Base-by-base conservation (phyloP, 2,113 vertebrate species). In the Alces alces region DNA sequence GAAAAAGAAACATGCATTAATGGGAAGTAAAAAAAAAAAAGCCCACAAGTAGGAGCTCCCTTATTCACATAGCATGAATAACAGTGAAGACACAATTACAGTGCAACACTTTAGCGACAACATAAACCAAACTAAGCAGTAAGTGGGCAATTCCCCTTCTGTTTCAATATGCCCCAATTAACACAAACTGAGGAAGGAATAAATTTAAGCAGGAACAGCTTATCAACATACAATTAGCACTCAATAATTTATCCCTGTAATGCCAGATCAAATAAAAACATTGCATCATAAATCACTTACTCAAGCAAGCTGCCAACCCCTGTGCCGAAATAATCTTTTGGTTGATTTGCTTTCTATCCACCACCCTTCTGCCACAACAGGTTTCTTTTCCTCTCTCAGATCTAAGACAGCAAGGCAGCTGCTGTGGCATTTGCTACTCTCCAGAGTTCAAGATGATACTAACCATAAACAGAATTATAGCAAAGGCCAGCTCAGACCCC, bases 261-360 rank as follows among this genome's bases (percentile, higher is more conserved):
- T 93, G 94, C 95, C 93, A 80, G 79, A 97, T 96, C 93, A 95
- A 97, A 60, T 95, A 97, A 98, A 98, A 98, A 94, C 96, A 97
- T 83, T 96, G 91, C 98, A 93, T 95, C 95, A 97, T 98, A 98
- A 98, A 98, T 97, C 97, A 97, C 92, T 97, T 97, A 96, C 93
- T 96, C 70, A 45, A 96, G 96, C 91, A 94, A 96, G 79, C 96
- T 83, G 96, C 85, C 93, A 97, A 79, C n/a, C 45, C 36, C 58
- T 14, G 70, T 0, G 79, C 78, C 94, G 58, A 97, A 94, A 90
- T 89, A 54, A 94, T 95, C 70, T 94, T 96, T 86, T 39, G 11
- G 86, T 94, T 97, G 86, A 94, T 93, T 97, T 96, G 95, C 73
- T 97, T 96, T 94, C 97, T 94, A 61, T 89, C 96, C 58, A 94